These are phyloP conservation scores for Monochamus alternatus DNA, from an alignment of 2,888 invertebrate species.

Conservation along the genomic window DNA sequence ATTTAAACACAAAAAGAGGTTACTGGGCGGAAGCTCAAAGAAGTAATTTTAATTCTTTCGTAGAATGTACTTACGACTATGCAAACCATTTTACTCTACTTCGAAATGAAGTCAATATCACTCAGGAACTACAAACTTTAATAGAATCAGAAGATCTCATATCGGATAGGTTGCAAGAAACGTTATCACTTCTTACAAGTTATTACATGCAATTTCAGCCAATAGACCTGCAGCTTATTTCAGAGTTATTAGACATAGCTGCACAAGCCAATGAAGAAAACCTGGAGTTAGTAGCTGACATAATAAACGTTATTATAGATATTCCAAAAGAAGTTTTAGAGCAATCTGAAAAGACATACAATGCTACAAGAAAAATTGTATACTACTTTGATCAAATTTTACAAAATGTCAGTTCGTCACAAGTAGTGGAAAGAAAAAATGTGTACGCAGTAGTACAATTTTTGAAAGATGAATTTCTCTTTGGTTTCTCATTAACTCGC, in stretches of 20 bases:
- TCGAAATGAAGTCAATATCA: constrained; percentile 42
- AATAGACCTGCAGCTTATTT: constrained; percentile 52
- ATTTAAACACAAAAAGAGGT: constrained; percentile 9
- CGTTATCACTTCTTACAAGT: constrained; percentile 30
- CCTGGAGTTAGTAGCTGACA: constrained; percentile 63
- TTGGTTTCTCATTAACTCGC: not conserved
- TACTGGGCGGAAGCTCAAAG: constrained; percentile 17
- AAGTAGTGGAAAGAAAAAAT: constrained; percentile 11
- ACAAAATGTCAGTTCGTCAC: not conserved
- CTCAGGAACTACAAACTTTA: constrained; percentile 47
- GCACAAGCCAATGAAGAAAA: constrained; percentile 16
- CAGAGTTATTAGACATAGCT: constrained; percentile 45
- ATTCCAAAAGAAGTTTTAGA: constrained; percentile 26
- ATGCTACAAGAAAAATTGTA: constrained; percentile 29
- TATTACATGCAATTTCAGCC: constrained; percentile 44
- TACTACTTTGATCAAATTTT: constrained; percentile 31
- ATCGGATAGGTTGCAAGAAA: constrained; percentile 39
- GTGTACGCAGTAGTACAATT: constrained; percentile 14
- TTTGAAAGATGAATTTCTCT: not conserved
- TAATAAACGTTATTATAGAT: constrained; percentile 72
- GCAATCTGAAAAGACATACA: constrained; percentile 20
- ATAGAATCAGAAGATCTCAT: constrained; percentile 37
- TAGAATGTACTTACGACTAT: constrained; percentile 37
- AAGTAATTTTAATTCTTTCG: not conserved
- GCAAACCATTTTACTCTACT: constrained; percentile 51